A percentile compares a stretch with the other conserved stretches of the same genome.
Conservation (phyloP, 2,797 vertebrate genomes). For the Eulemur rubriventer region DNA sequence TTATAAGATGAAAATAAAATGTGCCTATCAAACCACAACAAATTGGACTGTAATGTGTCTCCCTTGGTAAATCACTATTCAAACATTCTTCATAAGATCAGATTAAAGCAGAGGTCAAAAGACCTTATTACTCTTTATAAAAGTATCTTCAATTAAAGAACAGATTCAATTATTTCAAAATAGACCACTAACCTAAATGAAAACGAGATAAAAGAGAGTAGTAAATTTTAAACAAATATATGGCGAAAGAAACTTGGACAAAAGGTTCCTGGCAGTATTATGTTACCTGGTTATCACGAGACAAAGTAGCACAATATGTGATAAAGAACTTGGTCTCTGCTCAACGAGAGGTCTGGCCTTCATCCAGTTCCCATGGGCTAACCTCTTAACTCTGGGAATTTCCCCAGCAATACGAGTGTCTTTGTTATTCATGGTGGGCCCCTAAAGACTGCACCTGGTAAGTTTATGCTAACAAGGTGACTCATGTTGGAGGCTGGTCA, state of each 20-base stretch:
- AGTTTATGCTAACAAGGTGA: background rate
- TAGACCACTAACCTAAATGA: constrained; percentile 19
- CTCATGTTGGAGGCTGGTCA: background rate
- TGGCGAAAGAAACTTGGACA: background rate
- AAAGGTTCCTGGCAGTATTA: background rate
- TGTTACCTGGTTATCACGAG: constrained; percentile 1
- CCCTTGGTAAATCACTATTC: constrained; percentile 52
- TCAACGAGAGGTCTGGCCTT: background rate
- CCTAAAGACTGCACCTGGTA: background rate
- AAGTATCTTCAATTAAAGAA: constrained; percentile 61
- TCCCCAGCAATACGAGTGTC: background rate
- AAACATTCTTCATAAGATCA: constrained; percentile 48
- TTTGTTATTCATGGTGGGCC: background rate
- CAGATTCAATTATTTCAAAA: constrained; percentile 62
- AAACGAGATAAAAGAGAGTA: constrained; percentile 12
- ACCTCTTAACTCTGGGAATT: background rate
- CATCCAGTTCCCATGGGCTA: background rate
- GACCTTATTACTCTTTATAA: constrained; percentile 51
- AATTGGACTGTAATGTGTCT: constrained; percentile 26
- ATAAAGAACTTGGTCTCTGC: background rate
- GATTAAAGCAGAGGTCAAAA: constrained; percentile 41
- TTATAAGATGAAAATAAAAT: constrained; percentile 67
- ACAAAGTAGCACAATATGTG: background rate
- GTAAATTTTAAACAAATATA: constrained; percentile 30
- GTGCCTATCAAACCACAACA: constrained; percentile 43